Base-by-base conservation (phyloP, 2,888 invertebrate species). In the Agrotis puta region DNA sequence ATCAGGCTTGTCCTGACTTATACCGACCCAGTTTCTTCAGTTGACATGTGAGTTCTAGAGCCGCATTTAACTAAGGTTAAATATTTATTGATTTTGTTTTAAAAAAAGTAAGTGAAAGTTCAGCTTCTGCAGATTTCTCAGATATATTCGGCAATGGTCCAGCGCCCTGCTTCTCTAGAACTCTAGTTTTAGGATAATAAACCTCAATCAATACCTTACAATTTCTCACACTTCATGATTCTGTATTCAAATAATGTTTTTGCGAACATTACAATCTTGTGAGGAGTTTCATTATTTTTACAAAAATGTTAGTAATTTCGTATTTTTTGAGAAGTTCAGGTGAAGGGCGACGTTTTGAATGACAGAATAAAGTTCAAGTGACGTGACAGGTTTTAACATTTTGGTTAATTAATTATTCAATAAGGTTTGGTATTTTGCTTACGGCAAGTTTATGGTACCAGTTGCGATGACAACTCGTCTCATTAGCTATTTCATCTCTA, bases 151-250 rank as follows among this genome's bases (percentile, higher is more conserved):
- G 7, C 9, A 14, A 3, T 14, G 3, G 14, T 33, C 24, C 16
- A 43, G 20, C 16, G 11, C 27, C 47, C 11, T 14, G 51, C 18
- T 53, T 27, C 43, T 18, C 11, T 20, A n/a, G 16, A n/a, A n/a
- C n/a, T 1, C 39, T 27, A 27, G 4, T 54, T 53, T 13, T 27
- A 43, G 5, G 20, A 11, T 9, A 18, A 22, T 43, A 43, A 16
- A 74, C 1, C 54, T 48, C 43, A 5, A 45, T 6, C 14, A 16
- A 45, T 54, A 54, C n/a, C 22, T 39, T n/a, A 33, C 22, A 0
- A 20, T 74, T 64, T 74, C 74, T 64, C 48, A 64, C 47, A 74
- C 22, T n/a, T 22, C 43, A 11, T 54, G 39, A 14, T 43, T 62
- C 64, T 54, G 13, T 18, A 43, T 16, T 20, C 1, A 27, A 27